Base-by-base conservation (phyloP, 2,888 invertebrate species). In the Cancer borealis region DNA sequence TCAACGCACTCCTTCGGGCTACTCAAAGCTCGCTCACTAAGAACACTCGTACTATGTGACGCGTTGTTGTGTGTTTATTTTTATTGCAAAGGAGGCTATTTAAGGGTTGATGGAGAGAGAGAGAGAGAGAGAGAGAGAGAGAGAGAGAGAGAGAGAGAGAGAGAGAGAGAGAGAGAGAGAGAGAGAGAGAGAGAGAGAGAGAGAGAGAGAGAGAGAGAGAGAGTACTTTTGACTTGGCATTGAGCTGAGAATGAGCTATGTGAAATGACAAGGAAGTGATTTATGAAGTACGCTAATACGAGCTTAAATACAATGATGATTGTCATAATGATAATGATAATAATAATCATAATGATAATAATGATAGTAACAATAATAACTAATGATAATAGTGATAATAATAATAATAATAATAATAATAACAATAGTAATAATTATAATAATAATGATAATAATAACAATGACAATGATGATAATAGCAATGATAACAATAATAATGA, bases 121-220 rank as follows among this genome's bases (percentile, higher is more conserved):
- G 87, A 87, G 87, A 10, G 39, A 21, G 8, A 30, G n/a, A 21
- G 84, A 21, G 84, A 84, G 8, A 84, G 84, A 30, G 49, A 90
- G 49, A 47, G 46, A 49, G 30, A 49, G 30, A 1, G 10, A 49
- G 49, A 49, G 49, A 49, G 49, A 49, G 49, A 49, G 49, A 49
- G 49, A 49, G 49, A 49, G 49, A 49, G 49, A 49, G 49, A 49
- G 54, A 54, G 54, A 54, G 54, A 54, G 54, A 54, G 54, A 54
- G 54, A 54, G 54, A 54, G 54, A 54, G 54, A 54, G 54, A 54
- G 54, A 54, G 54, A 54, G 54, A 54, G 54, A 54, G 54, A 54
- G 54, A 73, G 73, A 73, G 73, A 73, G 73, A 73, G 73, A 73
- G 73, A 73, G 73, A 73, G 73, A 73, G 73, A 73, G 73, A n/a